Evolutionary conservation across 2,888 invertebrate genomes (phyloP).

Genomic region (Orchestes rusci): DNA sequence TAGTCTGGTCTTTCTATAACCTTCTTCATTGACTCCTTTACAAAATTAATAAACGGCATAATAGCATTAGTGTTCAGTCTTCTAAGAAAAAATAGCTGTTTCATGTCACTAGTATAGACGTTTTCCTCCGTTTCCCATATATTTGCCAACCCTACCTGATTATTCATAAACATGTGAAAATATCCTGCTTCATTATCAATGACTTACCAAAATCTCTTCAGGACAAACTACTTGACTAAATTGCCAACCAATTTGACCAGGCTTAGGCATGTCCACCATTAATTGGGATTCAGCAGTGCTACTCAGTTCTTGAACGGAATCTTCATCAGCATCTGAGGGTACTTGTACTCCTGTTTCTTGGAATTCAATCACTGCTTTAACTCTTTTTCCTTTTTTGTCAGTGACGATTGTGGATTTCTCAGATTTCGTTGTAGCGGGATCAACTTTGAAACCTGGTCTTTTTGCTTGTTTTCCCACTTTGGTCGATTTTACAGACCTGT

Average conservation of each 20-base stretch:
- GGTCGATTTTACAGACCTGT: slow-evolving; percentile 14
- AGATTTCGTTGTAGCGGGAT: slow-evolving; percentile 5
- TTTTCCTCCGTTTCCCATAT: slow-evolving; percentile 45
- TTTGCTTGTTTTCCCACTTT: slow-evolving; percentile 26
- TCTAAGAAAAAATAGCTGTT: slow-evolving; percentile 48
- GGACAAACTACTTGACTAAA: slow-evolving; percentile 40
- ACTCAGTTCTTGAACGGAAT: slow-evolving; percentile 26
- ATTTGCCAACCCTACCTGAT: no score
- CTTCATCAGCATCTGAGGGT: slow-evolving; percentile 33
- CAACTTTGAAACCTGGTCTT: slow-evolving; percentile 15
- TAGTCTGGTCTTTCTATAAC: slow-evolving; percentile 50
- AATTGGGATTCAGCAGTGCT: slow-evolving; percentile 6
- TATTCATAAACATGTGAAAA: no score
- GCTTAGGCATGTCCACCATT: slow-evolving; percentile 24
- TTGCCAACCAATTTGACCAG: slow-evolving; percentile 40
- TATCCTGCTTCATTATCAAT: no score
- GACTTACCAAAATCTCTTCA: slow-evolving; percentile 23
- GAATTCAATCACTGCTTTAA: slow-evolving; percentile 26
- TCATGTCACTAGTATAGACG: slow-evolving; percentile 47
- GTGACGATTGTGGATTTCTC: no score
- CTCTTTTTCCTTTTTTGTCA: slow-evolving; percentile 6
- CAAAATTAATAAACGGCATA: slow-evolving; percentile 51
- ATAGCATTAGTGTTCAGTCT: slow-evolving; percentile 50
- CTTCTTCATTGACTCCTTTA: slow-evolving; percentile 50
- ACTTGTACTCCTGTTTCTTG: slow-evolving; percentile 38